phyloP scores from a whole-genome alignment of 1,140 invertebrate genomes.

The Oreohelix idahoensis region DNA sequence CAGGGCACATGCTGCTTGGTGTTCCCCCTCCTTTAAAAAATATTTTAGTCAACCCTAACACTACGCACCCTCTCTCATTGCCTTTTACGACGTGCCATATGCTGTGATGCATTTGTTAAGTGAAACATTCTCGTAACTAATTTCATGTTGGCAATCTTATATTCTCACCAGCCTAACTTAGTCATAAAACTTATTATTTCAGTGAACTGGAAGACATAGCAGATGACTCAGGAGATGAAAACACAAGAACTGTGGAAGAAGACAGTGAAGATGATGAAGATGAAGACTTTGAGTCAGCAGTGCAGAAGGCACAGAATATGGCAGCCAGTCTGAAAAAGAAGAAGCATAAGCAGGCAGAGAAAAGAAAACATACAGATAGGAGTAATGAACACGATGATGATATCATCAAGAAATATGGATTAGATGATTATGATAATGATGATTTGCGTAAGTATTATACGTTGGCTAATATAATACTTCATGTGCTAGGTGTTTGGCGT shows the following conservation, averaged over 20 bases:
- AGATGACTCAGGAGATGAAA: conserved; percentile 30
- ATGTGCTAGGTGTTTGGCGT: no score
- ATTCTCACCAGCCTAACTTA: no score
- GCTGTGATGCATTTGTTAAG: no score
- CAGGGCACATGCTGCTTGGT: no score
- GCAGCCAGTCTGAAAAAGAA: conserved; percentile 34
- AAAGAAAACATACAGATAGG: conserved; percentile 74
- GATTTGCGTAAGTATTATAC: conserved; percentile 66
- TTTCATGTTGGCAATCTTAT: no score
- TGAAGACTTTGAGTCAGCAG: conserved; percentile 14
- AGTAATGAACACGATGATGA: conserved; percentile 61
- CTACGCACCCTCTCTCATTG: no score
- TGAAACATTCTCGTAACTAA: no score
- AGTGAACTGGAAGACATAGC: conserved; percentile 32
- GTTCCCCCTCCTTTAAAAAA: no score
- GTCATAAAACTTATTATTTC: background rate
- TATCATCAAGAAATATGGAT: conserved; percentile 68
- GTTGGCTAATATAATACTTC: no score
- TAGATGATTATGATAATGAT: conserved; percentile 81
- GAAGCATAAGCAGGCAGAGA: conserved; percentile 69
- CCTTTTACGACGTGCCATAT: no score
- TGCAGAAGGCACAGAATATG: conserved; percentile 15
- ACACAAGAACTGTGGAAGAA: conserved; percentile 16
- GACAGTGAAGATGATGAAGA: conserved; percentile 12
- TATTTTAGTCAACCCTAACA: no score